Evolutionary conservation across 2,888 invertebrate genomes (phyloP), one percentile per base, ranked within the genome.

Genomic region (Hemicrepidius hirtus): DNA sequence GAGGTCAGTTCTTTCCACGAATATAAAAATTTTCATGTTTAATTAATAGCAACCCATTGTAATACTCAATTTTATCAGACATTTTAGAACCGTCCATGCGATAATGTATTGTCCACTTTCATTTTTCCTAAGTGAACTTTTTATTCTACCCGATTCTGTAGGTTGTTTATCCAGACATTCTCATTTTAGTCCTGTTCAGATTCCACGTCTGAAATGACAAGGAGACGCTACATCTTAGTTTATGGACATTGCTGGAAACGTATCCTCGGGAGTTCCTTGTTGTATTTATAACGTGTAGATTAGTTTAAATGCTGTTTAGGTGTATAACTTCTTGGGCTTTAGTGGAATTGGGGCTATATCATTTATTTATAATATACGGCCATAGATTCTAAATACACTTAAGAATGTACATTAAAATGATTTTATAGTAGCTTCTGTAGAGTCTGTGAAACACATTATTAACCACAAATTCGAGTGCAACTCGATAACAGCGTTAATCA

Each of bases 401-500:
- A 53, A n/a, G 53, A 4, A n/a, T 10, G 53, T 24, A 13, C 53
- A 53, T 53, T 53, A 53, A 32, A 53, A 28, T 53, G 28, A 53
- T 53, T 53, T 53, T 53, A 53, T 28, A 9, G 53, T n/a, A 13
- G 28, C 53, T 53, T 2, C 53, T 53, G 53, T 24, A n/a, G 28
- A 53, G 28, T 28, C 7, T 4, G 28, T 53, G n/a, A 50, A 50
- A 50, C 18, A 46, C 46, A 46, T 24, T 24, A 24, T 53, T 53
- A 53, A 53, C 53, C 53, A 28, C 53, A 53, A 53, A 53, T 53
- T 53, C 53, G 24, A 53, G 21, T 40, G 62, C 35, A 50, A 32
- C 20, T 63, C 59, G 59, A 59, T 59, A 59, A 59, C 41, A 35
- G 74, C 78, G 78, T 79, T 81, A 78, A 80, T 81, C 79, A 80